Base-by-base conservation (phyloP, 2,113 vertebrate species). In the Sminthopsis crassicaudata region DNA sequence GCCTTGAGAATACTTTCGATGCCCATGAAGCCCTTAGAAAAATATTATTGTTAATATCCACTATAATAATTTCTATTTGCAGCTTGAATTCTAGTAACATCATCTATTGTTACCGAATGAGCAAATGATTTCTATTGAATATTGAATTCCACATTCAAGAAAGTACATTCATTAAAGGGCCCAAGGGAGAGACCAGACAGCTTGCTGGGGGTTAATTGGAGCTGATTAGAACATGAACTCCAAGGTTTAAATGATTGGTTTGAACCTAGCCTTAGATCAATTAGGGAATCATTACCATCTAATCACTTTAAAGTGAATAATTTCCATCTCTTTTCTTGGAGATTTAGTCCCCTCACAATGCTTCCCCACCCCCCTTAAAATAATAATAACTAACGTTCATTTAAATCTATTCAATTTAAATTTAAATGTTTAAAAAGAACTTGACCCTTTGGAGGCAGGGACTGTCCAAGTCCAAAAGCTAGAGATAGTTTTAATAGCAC, bases 261-360 rank as follows among this genome's bases (percentile, higher is more conserved):
- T 93, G 55, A 96, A 93, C 30, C 92, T 24, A 51, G n/a, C 67
- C 46, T 42, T 48, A 92, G n/a, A 95, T 92, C 91, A 96, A 51
- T 91, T 84, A 90, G 23, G n/a, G 94, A 93, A 93, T 92, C 94
- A 91, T 90, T 96, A 96, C 90, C 23, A 53, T 93, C 2, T 42
- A 60, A n/a, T 90, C 60, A 91, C 84, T 48, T 91, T 95, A 91
- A 96, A 94, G 95, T 93, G 46, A 93, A 95, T 94, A 84, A 84
- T 84, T 84, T 84, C 19, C 46, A 53, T 89, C n/a, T 52, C n/a
- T 53, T 8, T 96, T 26, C 89, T 25, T 55, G 27, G 89, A 46
- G 95, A 90, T 96, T 46, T 50, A 92, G 36, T 24, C n/a, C n/a
- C 67, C n/a, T 84, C 67, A 84, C n/a, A 42, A 84, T 84, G n/a